Percentiles rank a stretch among this genome's conserved stretches.
Evolutionary conservation across 2,797 vertebrate genomes (phyloP).

Genomic region (Naso thynnoides): DNA sequence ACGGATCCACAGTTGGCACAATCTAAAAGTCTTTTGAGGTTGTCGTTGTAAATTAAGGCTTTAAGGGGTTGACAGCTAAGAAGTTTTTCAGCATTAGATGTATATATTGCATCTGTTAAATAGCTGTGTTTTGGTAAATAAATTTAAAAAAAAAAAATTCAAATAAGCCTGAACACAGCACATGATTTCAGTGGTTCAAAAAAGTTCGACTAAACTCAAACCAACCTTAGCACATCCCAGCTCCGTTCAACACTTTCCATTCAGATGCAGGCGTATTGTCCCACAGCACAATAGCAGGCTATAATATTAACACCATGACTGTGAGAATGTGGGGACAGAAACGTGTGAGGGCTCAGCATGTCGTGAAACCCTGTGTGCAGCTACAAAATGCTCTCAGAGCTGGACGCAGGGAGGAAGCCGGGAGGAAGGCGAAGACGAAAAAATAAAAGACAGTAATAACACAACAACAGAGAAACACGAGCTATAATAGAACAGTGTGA

Average conservation of each 20-base stretch:
- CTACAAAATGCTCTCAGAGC: slow-evolving; percentile 33
- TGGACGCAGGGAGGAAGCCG: slow-evolving; percentile 37
- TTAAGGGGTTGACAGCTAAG: slow-evolving; percentile 35
- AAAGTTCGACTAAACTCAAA: slow-evolving; percentile 6
- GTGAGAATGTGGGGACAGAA: slow-evolving; percentile 32
- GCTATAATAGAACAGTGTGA: slow-evolving; percentile 64
- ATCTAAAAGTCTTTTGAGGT: slow-evolving; percentile 59
- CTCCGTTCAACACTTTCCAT: slow-evolving; percentile 16
- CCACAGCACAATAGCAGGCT: slow-evolving; percentile 11
- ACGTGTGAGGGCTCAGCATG: slow-evolving; percentile 33
- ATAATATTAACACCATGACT: slow-evolving; percentile 45
- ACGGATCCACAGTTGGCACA: slow-evolving; percentile 54
- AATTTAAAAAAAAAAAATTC: not conserved
- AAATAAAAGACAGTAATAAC: slow-evolving; percentile 54
- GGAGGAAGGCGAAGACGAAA: slow-evolving; percentile 38
- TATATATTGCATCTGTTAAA: slow-evolving; percentile 33
- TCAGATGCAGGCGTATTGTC: slow-evolving; percentile 27
- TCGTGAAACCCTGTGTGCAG: slow-evolving; percentile 14
- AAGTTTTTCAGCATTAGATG: slow-evolving; percentile 27
- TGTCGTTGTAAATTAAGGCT: slow-evolving; percentile 51
- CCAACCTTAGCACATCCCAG: slow-evolving; percentile 2
- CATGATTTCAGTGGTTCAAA: not conserved
- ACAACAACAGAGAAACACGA: slow-evolving; percentile 51
- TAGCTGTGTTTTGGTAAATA: slow-evolving; percentile 26
- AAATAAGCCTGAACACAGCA: slow-evolving; percentile 14